A percentile compares a stretch with the other conserved stretches of the same genome.
Evolutionary conservation across 2,888 invertebrate species (phyloP).

Genomic region (Elmis aenea): DNA sequence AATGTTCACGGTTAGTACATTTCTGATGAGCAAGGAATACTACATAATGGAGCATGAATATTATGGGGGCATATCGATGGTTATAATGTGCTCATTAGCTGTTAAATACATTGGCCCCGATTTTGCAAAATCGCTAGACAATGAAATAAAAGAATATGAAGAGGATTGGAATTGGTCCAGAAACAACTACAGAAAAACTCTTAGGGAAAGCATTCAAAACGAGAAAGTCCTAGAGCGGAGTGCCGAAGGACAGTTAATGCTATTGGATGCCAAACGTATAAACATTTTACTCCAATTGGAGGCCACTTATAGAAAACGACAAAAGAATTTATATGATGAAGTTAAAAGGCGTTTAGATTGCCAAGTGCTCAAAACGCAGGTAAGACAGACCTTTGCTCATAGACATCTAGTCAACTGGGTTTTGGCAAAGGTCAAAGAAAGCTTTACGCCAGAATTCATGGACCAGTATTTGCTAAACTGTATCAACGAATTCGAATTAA

Average conservation of each 20-base stretch:
- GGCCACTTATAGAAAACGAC: slow-evolving; percentile 73
- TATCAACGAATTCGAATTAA: slow-evolving; percentile 73
- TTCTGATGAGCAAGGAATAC: slow-evolving; percentile 89
- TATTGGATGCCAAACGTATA: slow-evolving; percentile 84
- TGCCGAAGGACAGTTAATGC: slow-evolving; percentile 69
- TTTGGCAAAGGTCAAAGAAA: slow-evolving; percentile 73
- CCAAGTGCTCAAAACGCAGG: slow-evolving; percentile 50
- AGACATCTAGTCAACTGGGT: slow-evolving; percentile 95
- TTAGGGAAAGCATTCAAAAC: slow-evolving; percentile 55
- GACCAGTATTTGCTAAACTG: slow-evolving; percentile 85
- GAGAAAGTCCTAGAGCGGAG: slow-evolving; percentile 76
- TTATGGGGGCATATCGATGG: slow-evolving; percentile 71
- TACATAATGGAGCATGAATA: slow-evolving; percentile 92
- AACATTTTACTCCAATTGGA: slow-evolving; percentile 91
- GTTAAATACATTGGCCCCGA: slow-evolving; percentile 70
- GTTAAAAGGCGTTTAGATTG: slow-evolving; percentile 87
- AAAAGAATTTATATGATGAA: slow-evolving; percentile 55
- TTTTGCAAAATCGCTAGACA: slow-evolving; percentile 62
- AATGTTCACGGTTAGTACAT: slow-evolving; percentile 65
- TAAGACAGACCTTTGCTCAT: slow-evolving; percentile 77
- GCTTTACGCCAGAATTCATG: slow-evolving; percentile 90
- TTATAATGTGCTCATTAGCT: slow-evolving; percentile 58
- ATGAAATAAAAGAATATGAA: slow-evolving; percentile 65
- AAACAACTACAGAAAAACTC: slow-evolving; percentile 46
- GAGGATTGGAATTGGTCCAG: slow-evolving; percentile 55